Evolutionary conservation across 2,888 invertebrate species (phyloP).

Genomic region (Nasonia oneida): DNA sequence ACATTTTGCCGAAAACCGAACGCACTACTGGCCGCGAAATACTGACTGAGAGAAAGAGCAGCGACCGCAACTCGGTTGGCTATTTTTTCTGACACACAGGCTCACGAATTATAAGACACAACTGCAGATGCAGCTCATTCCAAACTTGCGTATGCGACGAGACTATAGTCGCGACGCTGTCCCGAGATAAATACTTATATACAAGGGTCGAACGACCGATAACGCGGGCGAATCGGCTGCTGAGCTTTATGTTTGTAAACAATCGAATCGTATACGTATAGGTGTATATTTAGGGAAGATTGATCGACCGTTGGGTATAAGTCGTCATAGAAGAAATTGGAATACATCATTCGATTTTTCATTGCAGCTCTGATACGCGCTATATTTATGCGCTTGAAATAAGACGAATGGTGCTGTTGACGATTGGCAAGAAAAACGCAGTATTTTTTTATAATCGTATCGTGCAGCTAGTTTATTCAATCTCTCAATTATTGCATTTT

Average conservation of each 20-base stretch:
- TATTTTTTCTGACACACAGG: slow-evolving; percentile 35
- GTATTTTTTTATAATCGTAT: slow-evolving; percentile 32
- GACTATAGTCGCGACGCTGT: background rate
- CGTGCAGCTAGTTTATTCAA: slow-evolving; percentile 56
- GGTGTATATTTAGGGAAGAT: no score
- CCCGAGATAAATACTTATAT: background rate
- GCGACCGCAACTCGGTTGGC: background rate
- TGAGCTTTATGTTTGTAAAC: no score
- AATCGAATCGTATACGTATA: no score
- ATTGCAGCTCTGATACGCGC: no score
- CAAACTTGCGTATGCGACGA: background rate
- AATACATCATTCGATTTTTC: no score
- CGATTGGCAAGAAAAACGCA: background rate
- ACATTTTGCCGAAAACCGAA: slow-evolving; percentile 15
- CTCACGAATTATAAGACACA: background rate
- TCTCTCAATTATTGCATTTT: slow-evolving; percentile 54
- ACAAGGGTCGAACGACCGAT: background rate
- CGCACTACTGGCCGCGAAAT: background rate
- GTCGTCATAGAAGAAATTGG: no score
- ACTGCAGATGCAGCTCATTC: background rate
- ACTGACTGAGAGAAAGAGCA: background rate
- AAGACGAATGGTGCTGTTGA: no score
- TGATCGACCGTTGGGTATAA: no score
- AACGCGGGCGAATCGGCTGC: background rate
- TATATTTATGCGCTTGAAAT: background rate